Conservation (phyloP, 2,113 vertebrate species). For the Ameiurus melas region DNA sequence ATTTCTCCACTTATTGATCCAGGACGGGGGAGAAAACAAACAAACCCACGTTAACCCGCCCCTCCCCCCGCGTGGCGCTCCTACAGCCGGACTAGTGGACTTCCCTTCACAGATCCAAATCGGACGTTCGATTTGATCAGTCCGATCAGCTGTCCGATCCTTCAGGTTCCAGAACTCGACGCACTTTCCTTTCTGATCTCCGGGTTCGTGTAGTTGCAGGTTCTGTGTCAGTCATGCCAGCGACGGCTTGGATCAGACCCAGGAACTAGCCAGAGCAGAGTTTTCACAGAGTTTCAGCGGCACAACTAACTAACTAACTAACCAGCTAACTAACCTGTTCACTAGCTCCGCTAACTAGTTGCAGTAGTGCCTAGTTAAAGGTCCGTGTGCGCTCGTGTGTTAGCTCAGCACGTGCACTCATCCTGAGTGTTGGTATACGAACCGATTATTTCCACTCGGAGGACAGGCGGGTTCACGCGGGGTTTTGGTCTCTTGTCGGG, state of each 20-base stretch:
- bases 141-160: slow-evolving; percentile 46
- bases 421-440: background rate
- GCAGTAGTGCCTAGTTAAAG: background rate
- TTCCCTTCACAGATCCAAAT: background rate
- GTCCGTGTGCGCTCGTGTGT: background rate
- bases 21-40: background rate
- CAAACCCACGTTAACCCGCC: too few relatives aligned
- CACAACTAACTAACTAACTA: background rate
- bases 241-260: background rate
- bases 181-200: background rate
- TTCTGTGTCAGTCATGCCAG: background rate
- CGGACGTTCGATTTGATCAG: background rate
- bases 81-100: background rate
- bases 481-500: background rate
- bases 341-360: background rate
- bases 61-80: background rate
- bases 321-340: background rate
- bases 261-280: background rate
- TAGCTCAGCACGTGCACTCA: background rate
- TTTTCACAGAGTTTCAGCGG: background rate
- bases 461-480: background rate
- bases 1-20: slow-evolving; percentile 8
- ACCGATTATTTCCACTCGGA: too few relatives aligned
- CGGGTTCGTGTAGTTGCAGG: background rate
- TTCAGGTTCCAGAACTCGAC: slow-evolving; percentile 3